Percentiles rank a stretch among this genome's conserved stretches.
phyloP scores from a whole-genome alignment of 2,113 vertebrate species.

The Ptilonorhynchus violaceus region DNA sequence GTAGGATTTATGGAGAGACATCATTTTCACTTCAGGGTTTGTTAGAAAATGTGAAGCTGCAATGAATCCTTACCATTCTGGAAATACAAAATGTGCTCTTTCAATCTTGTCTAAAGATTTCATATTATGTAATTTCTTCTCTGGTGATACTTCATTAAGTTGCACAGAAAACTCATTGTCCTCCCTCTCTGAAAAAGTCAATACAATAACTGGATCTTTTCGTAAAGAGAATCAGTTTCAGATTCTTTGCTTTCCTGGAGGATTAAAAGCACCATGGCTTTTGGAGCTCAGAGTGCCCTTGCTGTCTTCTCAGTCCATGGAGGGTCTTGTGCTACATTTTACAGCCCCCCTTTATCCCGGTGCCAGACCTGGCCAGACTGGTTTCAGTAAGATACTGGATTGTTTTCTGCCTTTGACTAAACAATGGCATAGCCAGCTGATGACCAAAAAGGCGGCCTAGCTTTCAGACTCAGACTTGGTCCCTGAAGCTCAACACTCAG shows the following conservation, averaged over 20 bases:
- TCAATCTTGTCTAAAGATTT: conserved; percentile 13
- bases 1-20: background rate
- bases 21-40: background rate
- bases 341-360: background rate
- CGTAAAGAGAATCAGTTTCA: background rate
- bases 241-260: background rate
- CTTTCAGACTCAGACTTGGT: background rate
- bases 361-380: background rate
- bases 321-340: background rate
- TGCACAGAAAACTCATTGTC: conserved; percentile 12
- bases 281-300: background rate
- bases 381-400: background rate
- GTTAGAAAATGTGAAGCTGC: background rate
- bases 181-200: background rate
- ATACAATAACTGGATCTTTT: background rate
- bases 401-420: background rate
- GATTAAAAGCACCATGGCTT: background rate
- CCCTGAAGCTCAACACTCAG: background rate
- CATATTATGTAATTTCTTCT: conserved; percentile 19
- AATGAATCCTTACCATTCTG: background rate
- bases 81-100: background rate
- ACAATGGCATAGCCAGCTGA: background rate
- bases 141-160: conserved; percentile 24
- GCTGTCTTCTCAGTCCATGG: background rate
- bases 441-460: background rate